A percentile compares a stretch with the other conserved stretches of the same genome.
These are phyloP conservation scores for Apis cerana DNA, from an alignment of 1,140 invertebrate genomes.

Conservation along the genomic window DNA sequence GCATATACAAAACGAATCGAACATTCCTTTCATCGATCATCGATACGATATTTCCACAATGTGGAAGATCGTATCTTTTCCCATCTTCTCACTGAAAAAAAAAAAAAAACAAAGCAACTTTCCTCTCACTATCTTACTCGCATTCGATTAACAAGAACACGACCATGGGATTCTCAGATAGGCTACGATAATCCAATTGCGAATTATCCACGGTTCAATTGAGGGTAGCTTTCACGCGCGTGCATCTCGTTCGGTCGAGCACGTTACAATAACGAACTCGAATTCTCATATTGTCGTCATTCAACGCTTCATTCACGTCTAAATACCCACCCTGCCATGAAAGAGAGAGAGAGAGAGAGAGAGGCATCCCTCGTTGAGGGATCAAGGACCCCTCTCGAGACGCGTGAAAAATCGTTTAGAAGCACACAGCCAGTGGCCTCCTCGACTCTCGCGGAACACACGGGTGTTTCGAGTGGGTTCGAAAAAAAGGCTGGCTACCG, in stretches of 20 bases:
- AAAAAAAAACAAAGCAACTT: not conserved
- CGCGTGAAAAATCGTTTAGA: constrained; percentile 18
- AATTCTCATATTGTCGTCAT: constrained; percentile 66
- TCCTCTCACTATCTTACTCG: not conserved
- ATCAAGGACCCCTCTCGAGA: not conserved
- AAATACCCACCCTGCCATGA: constrained; percentile 63
- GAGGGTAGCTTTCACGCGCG: constrained; percentile 42
- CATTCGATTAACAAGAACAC: not conserved
- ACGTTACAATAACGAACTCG: constrained; percentile 67
- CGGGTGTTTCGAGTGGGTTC: not conserved
- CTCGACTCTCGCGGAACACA: not conserved
- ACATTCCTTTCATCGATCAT: too few relatives aligned
- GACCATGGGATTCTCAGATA: not conserved
- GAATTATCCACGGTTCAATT: constrained; percentile 66
- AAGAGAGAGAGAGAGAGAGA: not conserved
- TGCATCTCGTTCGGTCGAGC: constrained; percentile 57
- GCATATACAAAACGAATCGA: too few relatives aligned
- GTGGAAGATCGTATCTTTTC: too few relatives aligned
- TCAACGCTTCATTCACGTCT: constrained; percentile 63
- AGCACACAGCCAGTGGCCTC: too few relatives aligned
- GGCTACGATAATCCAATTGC: constrained; percentile 50
- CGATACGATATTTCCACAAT: too few relatives aligned
- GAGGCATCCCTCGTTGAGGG: constrained; percentile 12
- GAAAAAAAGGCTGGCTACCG: not conserved
- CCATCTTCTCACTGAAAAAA: not conserved